Percentiles rank a stretch among this genome's conserved stretches.
These are phyloP conservation scores for Sebastes wilsoni DNA, from an alignment of 2,797 vertebrate species.

Conservation along the genomic window DNA sequence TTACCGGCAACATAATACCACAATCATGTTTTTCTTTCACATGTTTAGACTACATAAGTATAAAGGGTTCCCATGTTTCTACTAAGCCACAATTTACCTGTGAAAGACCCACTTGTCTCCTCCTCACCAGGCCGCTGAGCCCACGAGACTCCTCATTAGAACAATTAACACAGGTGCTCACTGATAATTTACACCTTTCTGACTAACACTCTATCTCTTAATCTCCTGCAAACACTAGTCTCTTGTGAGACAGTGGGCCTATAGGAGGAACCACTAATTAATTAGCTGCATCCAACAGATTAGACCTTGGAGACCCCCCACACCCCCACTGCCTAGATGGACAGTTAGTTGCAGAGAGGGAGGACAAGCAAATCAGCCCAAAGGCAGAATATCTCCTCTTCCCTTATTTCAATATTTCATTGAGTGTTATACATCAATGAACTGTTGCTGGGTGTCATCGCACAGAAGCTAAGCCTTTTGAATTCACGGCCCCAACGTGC, in stretches of 20 bases:
- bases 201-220: conserved; percentile 90
- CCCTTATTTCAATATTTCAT: conserved; percentile 75
- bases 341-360: conserved; percentile 80
- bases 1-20: not conserved
- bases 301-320: conserved; percentile 82
- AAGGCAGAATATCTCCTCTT: conserved; percentile 39
- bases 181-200: conserved; percentile 93
- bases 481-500: conserved; percentile 59
- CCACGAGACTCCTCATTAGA: conserved; percentile 89
- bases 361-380: conserved; percentile 45
- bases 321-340: conserved; percentile 65
- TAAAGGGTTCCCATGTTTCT: not conserved
- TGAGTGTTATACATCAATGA: conserved; percentile 76
- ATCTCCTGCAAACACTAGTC: conserved; percentile 93
- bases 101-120: conserved; percentile 66
- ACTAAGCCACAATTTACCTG: conserved; percentile 16
- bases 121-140: conserved; percentile 82
- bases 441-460: conserved; percentile 68
- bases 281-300: conserved; percentile 93
- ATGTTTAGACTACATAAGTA: not conserved
- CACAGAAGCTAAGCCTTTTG: conserved; percentile 62
- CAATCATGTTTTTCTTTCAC: not conserved
- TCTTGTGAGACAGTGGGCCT: conserved; percentile 86
- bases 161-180: conserved; percentile 91
- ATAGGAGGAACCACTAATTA: conserved; percentile 90